phyloP scores from a whole-genome alignment of 2,888 invertebrate genomes.

The Drosophila kanekoi region DNA sequence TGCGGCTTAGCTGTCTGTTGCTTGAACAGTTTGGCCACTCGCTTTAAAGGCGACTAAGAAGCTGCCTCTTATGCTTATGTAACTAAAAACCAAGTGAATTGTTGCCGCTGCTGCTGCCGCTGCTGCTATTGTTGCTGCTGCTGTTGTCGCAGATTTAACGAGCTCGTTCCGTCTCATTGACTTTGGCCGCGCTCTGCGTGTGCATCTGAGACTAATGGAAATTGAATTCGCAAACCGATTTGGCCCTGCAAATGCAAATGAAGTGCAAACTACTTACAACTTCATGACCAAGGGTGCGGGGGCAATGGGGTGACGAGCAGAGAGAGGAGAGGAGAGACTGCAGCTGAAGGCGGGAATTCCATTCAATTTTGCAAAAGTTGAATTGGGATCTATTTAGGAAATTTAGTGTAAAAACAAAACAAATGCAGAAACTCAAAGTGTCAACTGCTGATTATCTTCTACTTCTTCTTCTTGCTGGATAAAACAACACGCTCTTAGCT shows the following conservation, averaged over 20 bases:
- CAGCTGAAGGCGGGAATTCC: not conserved
- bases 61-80: constrained; percentile 15
- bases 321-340: not conserved
- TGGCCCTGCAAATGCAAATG: constrained; percentile 63
- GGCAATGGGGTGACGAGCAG: not conserved
- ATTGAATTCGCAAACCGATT: constrained; percentile 55
- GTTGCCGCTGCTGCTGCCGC: not conserved
- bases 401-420: constrained; percentile 3
- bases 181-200: constrained; percentile 17
- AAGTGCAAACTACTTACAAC: constrained; percentile 43
- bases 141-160: constrained; percentile 51
- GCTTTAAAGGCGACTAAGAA: constrained; percentile 9
- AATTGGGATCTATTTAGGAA: constrained; percentile 11
- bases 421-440: constrained; percentile 6
- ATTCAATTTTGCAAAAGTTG: constrained; percentile 2
- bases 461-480: not conserved
- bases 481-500: constrained; percentile 1
- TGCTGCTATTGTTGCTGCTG: constrained; percentile 3
- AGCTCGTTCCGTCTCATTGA: constrained; percentile 68
- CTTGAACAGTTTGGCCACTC: constrained; percentile 11
- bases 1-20: constrained; percentile 24
- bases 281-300: too few species aligned
- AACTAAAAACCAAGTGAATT: constrained; percentile 27
- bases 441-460: constrained; percentile 13
- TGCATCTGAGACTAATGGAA: constrained; percentile 57